A percentile compares a stretch with the other conserved stretches of the same genome.
phyloP scores from a whole-genome alignment of 2,888 invertebrate genomes.

The Teinopalpus imperialis region DNA sequence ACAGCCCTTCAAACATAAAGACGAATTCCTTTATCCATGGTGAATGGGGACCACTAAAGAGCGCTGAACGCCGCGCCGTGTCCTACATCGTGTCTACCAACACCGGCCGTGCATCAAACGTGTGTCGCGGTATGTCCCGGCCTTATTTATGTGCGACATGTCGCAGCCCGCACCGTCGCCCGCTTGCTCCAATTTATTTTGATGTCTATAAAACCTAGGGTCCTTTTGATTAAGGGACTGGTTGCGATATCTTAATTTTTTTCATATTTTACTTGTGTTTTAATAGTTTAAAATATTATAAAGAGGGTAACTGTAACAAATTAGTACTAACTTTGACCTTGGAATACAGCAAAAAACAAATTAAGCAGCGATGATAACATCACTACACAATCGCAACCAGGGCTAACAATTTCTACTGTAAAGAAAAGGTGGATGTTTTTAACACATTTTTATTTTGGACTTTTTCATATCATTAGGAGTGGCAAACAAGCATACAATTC shows the following conservation, averaged over 20 bases:
- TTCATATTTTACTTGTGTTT: too few species aligned
- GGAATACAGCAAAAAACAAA: too few species aligned
- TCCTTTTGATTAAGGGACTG: slow-evolving; percentile 4
- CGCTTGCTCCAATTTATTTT: slow-evolving; percentile 22
- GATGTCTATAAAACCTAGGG: not conserved
- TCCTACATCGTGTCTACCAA: slow-evolving; percentile 57
- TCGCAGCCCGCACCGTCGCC: slow-evolving; percentile 21
- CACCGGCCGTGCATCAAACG: slow-evolving; percentile 41
- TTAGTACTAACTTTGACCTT: too few species aligned
- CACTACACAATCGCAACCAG: too few species aligned
- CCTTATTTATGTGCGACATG: slow-evolving; percentile 53
- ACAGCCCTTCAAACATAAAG: slow-evolving; percentile 34
- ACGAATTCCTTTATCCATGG: slow-evolving; percentile 34
- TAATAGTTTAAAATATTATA: too few species aligned
- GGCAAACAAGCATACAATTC: too few species aligned
- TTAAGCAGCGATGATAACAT: too few species aligned
- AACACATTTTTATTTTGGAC: too few species aligned
- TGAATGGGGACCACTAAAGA: slow-evolving; percentile 63
- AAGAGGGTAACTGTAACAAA: too few species aligned
- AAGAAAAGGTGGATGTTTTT: too few species aligned
- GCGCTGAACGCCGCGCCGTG: slow-evolving; percentile 51
- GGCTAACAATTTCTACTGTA: too few species aligned
- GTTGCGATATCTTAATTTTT: not conserved
- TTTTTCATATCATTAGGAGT: too few species aligned
- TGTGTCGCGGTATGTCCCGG: slow-evolving; percentile 39